Evolutionary conservation across 2,797 vertebrate genomes (phyloP).

Genomic region (Danio kyathit): DNA sequence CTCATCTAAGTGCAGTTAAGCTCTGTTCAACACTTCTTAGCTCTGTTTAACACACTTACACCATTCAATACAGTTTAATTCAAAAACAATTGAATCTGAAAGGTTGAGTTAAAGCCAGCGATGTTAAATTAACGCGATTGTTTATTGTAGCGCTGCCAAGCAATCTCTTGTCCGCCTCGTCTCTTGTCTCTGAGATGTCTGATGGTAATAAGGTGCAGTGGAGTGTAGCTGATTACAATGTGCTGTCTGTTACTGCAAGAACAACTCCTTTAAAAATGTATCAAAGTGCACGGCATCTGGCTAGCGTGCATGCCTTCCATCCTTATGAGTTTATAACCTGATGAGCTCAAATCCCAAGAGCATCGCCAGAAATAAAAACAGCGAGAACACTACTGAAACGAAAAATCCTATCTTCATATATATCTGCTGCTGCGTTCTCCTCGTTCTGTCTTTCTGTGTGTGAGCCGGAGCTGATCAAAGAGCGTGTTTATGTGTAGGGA

Average conservation of each 20-base stretch:
- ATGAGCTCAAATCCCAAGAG: conserved; percentile 17
- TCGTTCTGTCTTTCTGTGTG: conserved; percentile 11
- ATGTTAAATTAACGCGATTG: conserved; percentile 7
- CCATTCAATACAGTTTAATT: neutral
- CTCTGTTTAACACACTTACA: neutral
- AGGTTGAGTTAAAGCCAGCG: neutral
- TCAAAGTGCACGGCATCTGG: conserved; percentile 6
- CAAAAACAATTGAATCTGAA: neutral
- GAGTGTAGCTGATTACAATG: conserved; percentile 27
- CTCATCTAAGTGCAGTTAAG: neutral
- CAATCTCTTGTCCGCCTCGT: neutral
- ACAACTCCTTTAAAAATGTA: conserved; percentile 12
- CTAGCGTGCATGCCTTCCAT: neutral
- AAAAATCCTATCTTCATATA: neutral
- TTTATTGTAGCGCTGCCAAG: conserved; percentile 27
- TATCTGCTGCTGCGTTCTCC: conserved; percentile 11
- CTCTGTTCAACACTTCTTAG: neutral
- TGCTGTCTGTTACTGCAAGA: conserved; percentile 8
- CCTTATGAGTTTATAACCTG: conserved; percentile 7
- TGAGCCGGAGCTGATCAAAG: conserved; percentile 32
- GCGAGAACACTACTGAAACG: neutral
- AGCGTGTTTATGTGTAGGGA: conserved; percentile 33
- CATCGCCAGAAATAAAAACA: neutral
- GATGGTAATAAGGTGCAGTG: conserved; percentile 28
- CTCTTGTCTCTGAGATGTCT: conserved; percentile 25